Evolutionary conservation across 2,113 vertebrate species (phyloP), one percentile per base, ranked within the genome.

Genomic region (Caloenas nicobarica): DNA sequence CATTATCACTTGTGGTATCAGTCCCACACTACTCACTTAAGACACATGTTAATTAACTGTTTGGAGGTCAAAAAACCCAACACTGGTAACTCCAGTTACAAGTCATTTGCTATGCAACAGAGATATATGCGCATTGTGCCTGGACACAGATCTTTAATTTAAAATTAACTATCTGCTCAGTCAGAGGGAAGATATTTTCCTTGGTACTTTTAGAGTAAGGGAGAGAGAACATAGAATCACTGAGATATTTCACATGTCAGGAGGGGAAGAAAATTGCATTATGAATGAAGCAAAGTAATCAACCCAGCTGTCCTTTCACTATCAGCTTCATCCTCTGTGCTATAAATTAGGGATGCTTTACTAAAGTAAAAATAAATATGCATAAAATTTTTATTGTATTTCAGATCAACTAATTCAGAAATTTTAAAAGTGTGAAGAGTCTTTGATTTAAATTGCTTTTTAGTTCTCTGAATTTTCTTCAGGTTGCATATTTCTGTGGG

Each of bases 61-160:
- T 86, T 77, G 51, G 79, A 94, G 42, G 68, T 74, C 54, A 64
- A 93, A 91, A 15, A 3, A 16, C 16, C 25, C 74, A 74, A 50
- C 0, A 0, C 0, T 34, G 23, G 40, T 62, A 85, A 70, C 51
- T 77, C 40, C 50, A 62, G 36, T 80, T 73, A 25, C 54, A 77
- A 80, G 25, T 66, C 2, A 60, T 65, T 86, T n/a, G 1, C 33
- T 70, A 4, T 78, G 64, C 46, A 73, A 44, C 8, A 62, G n/a
- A 48, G 11, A 66, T 65, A 56, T 16, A 25, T 24, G 16, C 2
- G 2, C 24, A 40, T 11, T 77, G 11, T 29, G 54, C 23, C 68
- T 81, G 81, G 74, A 80, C 82, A 70, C 79, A 91, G 74, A 3
- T 93, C 87, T 83, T 94, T 89, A 88, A 88, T 97, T 94, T 80